Evolutionary conservation across 37 sponge, comb jelly and placozoan species (phyloP), one percentile per base, ranked within the genome.

Genomic region (Tethya wilhelma): DNA sequence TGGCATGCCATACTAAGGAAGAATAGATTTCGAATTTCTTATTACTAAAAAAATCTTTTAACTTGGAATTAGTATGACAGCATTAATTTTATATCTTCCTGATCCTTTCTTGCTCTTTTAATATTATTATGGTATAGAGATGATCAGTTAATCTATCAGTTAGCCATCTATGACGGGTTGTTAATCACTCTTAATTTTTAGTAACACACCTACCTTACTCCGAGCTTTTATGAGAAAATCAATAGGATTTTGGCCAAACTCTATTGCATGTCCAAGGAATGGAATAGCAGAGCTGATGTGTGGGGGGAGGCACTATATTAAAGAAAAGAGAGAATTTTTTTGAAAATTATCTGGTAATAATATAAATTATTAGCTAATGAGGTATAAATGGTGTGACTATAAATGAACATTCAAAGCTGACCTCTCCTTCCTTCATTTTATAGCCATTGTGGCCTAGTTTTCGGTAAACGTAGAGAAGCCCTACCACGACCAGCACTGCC

Each of bases 191-290:
- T n/a, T n/a, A n/a, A n/a, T n/a, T n/a, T n/a, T n/a, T n/a, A n/a
- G n/a, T n/a, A n/a, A n/a, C n/a, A n/a, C n/a, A n/a, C n/a, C n/a
- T 63, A 92, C 93, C 86, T 88, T 82, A 22, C 67, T 37, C 2
- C 69, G 66, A 0, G 90, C 89, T 22, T 63, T 65, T 19, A 85
- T 67, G 5, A 95, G 90, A 63, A 93, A 95, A 25, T 69, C 32
- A 41, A 95, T 89, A 22, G 96, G 96, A 44, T 86, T 73, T 41
- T 69, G 65, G 6, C 93, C 92, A 59, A 95, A 95, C 26, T 42
- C 42, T 5, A 95, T 34, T 12, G 93, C 89, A 59, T 72, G 69
- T 11, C 96, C 96, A 4, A 95, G 70, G 72, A 93, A 95, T 0
- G 96, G 96, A 37, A 95, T 49, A 0, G 79, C 29, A 17, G 89